A percentile compares a stretch with the other conserved stretches of the same genome.
Evolutionary conservation across 2,113 vertebrate species (phyloP).

Genomic region (Orycteropus afer): DNA sequence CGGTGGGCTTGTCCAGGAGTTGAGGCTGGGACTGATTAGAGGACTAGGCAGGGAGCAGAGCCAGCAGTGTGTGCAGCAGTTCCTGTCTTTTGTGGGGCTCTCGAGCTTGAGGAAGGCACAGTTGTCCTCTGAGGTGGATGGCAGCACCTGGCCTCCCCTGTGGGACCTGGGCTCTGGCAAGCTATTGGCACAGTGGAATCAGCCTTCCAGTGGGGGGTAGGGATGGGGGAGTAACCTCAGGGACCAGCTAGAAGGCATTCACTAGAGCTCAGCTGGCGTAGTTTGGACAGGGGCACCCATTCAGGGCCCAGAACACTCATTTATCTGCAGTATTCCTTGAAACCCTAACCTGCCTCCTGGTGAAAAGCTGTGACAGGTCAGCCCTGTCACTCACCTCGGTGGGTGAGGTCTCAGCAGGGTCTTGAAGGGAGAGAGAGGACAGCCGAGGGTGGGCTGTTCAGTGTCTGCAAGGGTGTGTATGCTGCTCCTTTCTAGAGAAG

Average conservation of each 20-base stretch:
- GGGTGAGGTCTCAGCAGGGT: background rate
- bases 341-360: background rate
- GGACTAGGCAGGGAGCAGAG: background rate
- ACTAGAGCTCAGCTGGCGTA: background rate
- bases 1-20: background rate
- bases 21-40: background rate
- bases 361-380: background rate
- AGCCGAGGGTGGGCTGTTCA: background rate
- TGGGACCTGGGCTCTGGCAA: background rate
- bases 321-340: background rate
- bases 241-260: background rate
- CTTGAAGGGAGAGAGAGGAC: background rate
- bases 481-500: background rate
- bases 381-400: background rate
- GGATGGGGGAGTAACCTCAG: too few relatives aligned
- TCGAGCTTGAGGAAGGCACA: background rate
- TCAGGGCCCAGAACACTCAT: background rate
- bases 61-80: background rate
- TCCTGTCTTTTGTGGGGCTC: background rate
- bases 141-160: accelerated
- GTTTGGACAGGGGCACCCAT: background rate
- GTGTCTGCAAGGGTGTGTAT: too few relatives aligned
- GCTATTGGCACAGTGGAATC: background rate
- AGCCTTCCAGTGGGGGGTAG: accelerated
- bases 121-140: background rate